Evolutionary conservation across 1,140 invertebrate species (phyloP).

Genomic region (Halyomorpha halys): DNA sequence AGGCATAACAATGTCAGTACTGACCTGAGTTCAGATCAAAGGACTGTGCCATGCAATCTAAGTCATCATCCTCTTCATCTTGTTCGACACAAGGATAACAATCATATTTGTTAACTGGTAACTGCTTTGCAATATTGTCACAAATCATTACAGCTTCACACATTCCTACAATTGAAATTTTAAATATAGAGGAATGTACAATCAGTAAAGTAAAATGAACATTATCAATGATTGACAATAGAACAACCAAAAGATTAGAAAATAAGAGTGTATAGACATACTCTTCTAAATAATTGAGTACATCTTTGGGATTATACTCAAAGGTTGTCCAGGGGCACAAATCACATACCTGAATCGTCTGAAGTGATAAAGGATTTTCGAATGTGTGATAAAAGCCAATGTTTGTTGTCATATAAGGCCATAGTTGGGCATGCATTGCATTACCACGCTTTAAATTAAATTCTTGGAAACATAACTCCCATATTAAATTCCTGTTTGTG

Average conservation of each 20-base stretch:
- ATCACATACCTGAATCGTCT: slow-evolving; percentile 69
- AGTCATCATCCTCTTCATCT: slow-evolving; percentile 62
- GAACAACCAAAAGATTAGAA: background rate
- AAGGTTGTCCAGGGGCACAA: background rate
- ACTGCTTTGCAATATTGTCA: slow-evolving; percentile 53
- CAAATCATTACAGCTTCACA: slow-evolving; percentile 69
- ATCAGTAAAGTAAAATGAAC: background rate
- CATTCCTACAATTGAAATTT: slow-evolving; percentile 41
- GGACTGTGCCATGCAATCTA: slow-evolving; percentile 51
- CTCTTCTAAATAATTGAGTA: background rate
- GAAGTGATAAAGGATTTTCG: slow-evolving; percentile 89
- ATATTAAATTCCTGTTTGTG: slow-evolving; percentile 20
- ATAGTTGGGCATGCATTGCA: slow-evolving; percentile 42
- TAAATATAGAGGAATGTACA: background rate
- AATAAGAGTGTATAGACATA: background rate
- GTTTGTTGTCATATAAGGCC: slow-evolving; percentile 86
- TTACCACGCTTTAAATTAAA: slow-evolving; percentile 20
- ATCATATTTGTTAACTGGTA: slow-evolving; percentile 49
- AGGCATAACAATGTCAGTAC: background rate
- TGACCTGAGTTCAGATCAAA: slow-evolving; percentile 60
- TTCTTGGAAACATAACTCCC: slow-evolving; percentile 18
- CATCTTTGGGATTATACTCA: background rate
- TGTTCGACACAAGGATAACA: slow-evolving; percentile 65
- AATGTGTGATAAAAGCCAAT: slow-evolving; percentile 85
- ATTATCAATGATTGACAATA: background rate